These are phyloP conservation scores for Esox masquinongy DNA, from an alignment of 2,797 vertebrate species.

Conservation along the genomic window DNA sequence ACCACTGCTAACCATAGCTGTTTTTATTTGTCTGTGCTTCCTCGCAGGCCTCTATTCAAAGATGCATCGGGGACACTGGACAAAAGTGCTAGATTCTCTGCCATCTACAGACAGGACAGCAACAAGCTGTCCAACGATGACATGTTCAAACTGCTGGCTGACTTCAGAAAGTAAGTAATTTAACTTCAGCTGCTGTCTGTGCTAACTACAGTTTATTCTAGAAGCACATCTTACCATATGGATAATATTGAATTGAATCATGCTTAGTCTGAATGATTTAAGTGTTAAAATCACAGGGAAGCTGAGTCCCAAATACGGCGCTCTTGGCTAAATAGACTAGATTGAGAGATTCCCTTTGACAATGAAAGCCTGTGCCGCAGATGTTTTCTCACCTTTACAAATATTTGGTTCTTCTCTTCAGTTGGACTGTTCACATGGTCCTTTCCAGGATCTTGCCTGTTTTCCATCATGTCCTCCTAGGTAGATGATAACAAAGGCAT, in stretches of 20 bases:
- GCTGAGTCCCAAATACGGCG: background rate
- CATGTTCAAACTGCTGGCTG: slow-evolving; percentile 92
- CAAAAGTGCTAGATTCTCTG: slow-evolving; percentile 89
- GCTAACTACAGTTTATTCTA: background rate
- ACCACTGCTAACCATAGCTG: background rate
- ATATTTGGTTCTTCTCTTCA: slow-evolving; percentile 21
- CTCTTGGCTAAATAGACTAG: background rate
- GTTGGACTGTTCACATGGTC: slow-evolving; percentile 24
- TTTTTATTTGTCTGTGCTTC: background rate
- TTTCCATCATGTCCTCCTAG: slow-evolving; percentile 34
- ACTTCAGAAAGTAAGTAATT: slow-evolving; percentile 91
- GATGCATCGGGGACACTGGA: slow-evolving; percentile 91
- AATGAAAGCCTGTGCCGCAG: slow-evolving; percentile 23
- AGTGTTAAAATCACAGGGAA: background rate
- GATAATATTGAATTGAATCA: background rate
- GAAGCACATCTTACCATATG: background rate
- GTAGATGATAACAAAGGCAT: slow-evolving; percentile 47
- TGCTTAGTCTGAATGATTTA: background rate
- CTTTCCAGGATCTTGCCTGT: slow-evolving; percentile 23
- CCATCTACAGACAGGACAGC: slow-evolving; percentile 95
- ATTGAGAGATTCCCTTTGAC: slow-evolving; percentile 36
- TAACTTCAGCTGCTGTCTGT: background rate
- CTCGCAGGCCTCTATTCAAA: slow-evolving; percentile 88
- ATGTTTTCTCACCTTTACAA: slow-evolving; percentile 49
- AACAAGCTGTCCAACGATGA: slow-evolving; percentile 96